Conservation (phyloP, 2,888 invertebrate species). For the Apomyelois bistriatella region DNA sequence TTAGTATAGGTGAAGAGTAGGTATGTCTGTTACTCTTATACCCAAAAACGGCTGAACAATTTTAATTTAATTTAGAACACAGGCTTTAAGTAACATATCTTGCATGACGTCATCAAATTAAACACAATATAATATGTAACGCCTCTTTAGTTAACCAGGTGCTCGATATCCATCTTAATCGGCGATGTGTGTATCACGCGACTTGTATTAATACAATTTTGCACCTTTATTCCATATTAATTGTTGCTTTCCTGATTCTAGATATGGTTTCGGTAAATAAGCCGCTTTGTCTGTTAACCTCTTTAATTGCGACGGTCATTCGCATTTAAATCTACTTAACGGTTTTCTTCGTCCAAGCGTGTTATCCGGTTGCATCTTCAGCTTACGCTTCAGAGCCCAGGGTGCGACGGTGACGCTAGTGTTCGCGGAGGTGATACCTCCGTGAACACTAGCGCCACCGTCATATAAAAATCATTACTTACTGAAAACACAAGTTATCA, state of each 20-base stretch:
- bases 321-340: neutral
- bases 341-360: too few species aligned
- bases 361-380: too few species aligned
- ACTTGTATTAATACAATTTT: constrained; percentile 25
- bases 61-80: too few species aligned
- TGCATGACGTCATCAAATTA: constrained; percentile 34
- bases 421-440: too few species aligned
- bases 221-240: constrained; percentile 24
- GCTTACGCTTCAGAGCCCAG: too few species aligned
- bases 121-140: constrained; percentile 41
- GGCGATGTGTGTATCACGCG: constrained; percentile 39
- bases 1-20: too few species aligned
- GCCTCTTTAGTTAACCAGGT: constrained; percentile 41
- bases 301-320: neutral
- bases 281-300: neutral
- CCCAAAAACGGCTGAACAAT: too few species aligned
- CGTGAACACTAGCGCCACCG: too few species aligned
- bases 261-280: constrained; percentile 1
- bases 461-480: too few species aligned
- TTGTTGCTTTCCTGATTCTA: constrained; percentile 7
- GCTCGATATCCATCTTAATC: constrained; percentile 52
- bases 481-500: too few species aligned
- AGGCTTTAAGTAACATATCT: neutral
- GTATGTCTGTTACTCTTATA: too few species aligned
- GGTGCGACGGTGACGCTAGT: too few species aligned